These are phyloP conservation scores for Cosmia pyralina DNA, from an alignment of 2,888 invertebrate species.

Conservation along the genomic window DNA sequence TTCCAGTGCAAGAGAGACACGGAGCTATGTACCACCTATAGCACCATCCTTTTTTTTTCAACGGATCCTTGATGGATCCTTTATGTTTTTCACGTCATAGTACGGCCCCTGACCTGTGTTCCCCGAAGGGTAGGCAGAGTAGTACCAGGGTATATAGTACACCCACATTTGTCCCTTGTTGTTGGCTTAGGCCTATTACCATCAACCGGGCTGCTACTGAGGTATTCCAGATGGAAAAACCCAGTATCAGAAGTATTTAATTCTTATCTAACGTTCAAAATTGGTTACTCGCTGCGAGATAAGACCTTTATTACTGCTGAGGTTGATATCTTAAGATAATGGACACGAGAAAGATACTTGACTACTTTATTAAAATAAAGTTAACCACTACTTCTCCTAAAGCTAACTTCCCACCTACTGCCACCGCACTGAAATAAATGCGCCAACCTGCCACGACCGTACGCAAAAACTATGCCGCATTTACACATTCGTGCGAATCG, in stretches of 20 bases:
- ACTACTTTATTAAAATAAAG: slow-evolving; percentile 11
- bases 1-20: too few species aligned
- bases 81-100: too few species aligned
- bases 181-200: too few species aligned
- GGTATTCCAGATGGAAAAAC: not conserved
- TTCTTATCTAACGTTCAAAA: not conserved
- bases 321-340: not conserved
- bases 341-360: not conserved
- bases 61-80: too few species aligned
- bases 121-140: too few species aligned
- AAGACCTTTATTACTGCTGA: not conserved
- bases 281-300: not conserved
- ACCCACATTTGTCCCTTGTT: too few species aligned
- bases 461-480: slow-evolving; percentile 32
- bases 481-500: too few species aligned
- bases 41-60: too few species aligned
- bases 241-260: not conserved
- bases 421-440: slow-evolving; percentile 1
- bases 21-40: too few species aligned
- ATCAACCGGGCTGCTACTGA: not conserved
- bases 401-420: slow-evolving; percentile 13
- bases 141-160: too few species aligned
- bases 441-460: not conserved
- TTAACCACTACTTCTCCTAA: not conserved
- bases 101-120: too few species aligned